These are phyloP conservation scores for Eledone cirrhosa DNA, from an alignment of 2,888 invertebrate species.

Conservation along the genomic window DNA sequence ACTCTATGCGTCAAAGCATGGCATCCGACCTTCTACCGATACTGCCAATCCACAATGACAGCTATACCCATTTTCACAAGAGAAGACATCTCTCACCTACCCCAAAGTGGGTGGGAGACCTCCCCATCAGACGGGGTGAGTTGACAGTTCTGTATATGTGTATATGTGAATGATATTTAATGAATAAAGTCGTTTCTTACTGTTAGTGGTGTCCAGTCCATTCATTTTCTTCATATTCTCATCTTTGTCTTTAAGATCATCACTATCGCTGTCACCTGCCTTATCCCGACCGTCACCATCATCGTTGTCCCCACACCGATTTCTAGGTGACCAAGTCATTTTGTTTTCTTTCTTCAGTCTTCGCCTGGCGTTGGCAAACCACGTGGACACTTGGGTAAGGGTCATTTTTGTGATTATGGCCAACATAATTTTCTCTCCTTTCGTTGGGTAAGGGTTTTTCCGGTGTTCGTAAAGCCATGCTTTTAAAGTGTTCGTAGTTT, in stretches of 20 bases:
- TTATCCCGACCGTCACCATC: conserved; percentile 72
- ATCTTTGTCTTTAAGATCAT: conserved; percentile 17
- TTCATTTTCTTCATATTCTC: conserved; percentile 16
- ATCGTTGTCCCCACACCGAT: conserved; percentile 66
- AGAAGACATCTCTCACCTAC: too few species aligned
- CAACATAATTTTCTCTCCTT: conserved; percentile 94
- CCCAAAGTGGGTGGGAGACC: too few species aligned
- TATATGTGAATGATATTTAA: too few species aligned
- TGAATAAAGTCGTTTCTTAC: neutral
- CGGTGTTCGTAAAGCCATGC: conserved; percentile 97
- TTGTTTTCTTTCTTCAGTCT: conserved; percentile 96
- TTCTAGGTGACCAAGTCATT: conserved; percentile 96
- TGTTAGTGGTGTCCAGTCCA: conserved; percentile 14
- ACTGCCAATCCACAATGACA: too few species aligned
- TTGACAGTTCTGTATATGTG: too few species aligned
- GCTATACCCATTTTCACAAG: too few species aligned
- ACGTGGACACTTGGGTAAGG: conserved; percentile 87
- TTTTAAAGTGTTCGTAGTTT: conserved; percentile 96
- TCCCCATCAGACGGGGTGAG: too few species aligned
- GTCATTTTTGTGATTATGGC: conserved; percentile 97
- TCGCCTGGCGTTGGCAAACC: conserved; percentile 94
- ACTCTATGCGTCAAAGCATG: too few species aligned
- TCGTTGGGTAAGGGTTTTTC: conserved; percentile 95
- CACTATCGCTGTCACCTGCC: conserved; percentile 56
- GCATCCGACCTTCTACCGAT: too few species aligned